Base-by-base conservation (phyloP, 2,888 invertebrate genomes). In the Aquatica leii region DNA sequence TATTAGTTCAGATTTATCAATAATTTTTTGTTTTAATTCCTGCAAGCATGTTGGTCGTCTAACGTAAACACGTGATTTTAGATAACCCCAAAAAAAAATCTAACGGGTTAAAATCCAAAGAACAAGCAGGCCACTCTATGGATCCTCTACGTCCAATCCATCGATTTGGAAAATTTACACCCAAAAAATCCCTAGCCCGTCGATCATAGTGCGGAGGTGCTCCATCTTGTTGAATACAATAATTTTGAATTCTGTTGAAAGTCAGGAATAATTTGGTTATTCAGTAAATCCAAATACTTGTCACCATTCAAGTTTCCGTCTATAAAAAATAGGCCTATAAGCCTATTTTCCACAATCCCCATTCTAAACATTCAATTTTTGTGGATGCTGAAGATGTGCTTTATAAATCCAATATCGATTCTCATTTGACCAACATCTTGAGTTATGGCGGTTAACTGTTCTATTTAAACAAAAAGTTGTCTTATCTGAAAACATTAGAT, bases 51-150 rank as follows among this genome's bases (percentile, higher is more conserved):
- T 48, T 48, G 20, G 48, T 11, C 48, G 46, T 15, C 8, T 15
- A 17, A 46, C 46, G 18, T 46, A 46, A 46, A 48, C 20, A 21
- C 20, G 21, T 48, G 48, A 48, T 48, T 48, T 48, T 48, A 48
- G 15, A 41, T 41, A 41, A 41, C 41, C 24, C 12, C 41, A 15
- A 15, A 41, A 41, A 37, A 41, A 41, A 41, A 41, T 41, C 14
- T 12, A 15, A 15, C 14, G 8, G 14, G 15, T 6, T 15, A 41
- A 41, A 37, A 12, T 37, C 4, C 24, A 6, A 6, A 24, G 6
- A 24, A n/a, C n/a, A n/a, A n/a, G n/a, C n/a, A n/a, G n/a, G n/a
- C n/a, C n/a, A n/a, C n/a, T n/a, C n/a, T n/a, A n/a, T n/a, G n/a
- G n/a, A n/a, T n/a, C n/a, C n/a, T n/a, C n/a, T n/a, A 24, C 24